Evolutionary conservation across 2,113 vertebrate species (phyloP).

Genomic region (Pan paniscus): DNA sequence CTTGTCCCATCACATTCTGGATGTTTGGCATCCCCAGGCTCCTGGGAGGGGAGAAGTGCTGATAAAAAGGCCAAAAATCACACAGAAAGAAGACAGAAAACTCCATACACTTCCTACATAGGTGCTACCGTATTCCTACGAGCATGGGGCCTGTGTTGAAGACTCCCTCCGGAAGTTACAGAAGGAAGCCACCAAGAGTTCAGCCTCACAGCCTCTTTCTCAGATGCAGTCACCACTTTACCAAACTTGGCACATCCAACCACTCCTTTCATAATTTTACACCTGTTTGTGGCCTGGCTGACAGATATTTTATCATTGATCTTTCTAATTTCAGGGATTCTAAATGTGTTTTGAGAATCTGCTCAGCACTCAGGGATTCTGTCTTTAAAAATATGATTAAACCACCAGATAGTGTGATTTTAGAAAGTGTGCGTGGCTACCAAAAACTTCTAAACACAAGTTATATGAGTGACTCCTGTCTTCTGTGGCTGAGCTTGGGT

Average conservation of each 20-base stretch:
- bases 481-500: not conserved
- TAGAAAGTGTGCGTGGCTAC: not conserved
- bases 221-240: fast-evolving
- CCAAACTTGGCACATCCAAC: too few relatives aligned
- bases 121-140: fast-evolving
- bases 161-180: fast-evolving
- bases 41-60: too few relatives aligned
- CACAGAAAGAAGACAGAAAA: fast-evolving
- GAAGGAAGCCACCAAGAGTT: not conserved
- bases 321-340: not conserved
- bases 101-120: fast-evolving
- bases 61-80: not conserved
- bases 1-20: not conserved
- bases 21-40: too few relatives aligned
- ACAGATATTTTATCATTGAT: not conserved
- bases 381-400: not conserved
- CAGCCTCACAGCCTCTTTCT: too few relatives aligned
- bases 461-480: fast-evolving
- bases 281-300: not conserved
- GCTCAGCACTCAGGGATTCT: not conserved
- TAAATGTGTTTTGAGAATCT: too few relatives aligned
- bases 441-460: not conserved
- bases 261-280: not conserved
- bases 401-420: not conserved
- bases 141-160: not conserved